Conservation (phyloP, 2,888 invertebrate genomes). For the Fabriciana adippe region DNA sequence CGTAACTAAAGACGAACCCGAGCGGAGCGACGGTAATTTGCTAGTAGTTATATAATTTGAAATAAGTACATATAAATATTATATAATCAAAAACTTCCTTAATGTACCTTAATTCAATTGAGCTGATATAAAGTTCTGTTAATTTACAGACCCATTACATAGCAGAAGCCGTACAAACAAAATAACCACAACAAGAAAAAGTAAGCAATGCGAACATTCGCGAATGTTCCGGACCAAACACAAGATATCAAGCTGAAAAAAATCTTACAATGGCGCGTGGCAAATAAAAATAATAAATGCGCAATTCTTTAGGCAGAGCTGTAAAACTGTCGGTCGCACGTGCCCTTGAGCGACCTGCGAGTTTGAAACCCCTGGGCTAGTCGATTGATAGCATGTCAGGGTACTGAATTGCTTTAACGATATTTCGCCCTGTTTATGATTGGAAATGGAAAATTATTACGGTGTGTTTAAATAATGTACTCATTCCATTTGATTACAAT, state of each 20-base stretch:
- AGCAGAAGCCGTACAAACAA: constrained; percentile 6
- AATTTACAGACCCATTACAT: not conserved
- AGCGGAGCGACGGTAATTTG: too few relatives aligned
- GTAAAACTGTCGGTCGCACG: constrained; percentile 76
- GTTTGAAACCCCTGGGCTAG: constrained; percentile 51
- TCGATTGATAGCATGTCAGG: constrained; percentile 54
- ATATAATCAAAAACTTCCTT: too few relatives aligned
- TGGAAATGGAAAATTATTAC: constrained; percentile 33
- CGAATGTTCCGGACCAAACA: constrained; percentile 10
- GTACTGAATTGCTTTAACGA: constrained; percentile 46
- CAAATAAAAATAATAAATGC: constrained; percentile 80
- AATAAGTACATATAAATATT: too few relatives aligned
- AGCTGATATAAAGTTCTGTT: not conserved
- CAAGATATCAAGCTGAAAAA: constrained; percentile 66
- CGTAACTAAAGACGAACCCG: too few relatives aligned
- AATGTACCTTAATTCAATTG: too few relatives aligned
- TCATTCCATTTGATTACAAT: constrained; percentile 2
- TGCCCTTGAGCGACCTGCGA: constrained; percentile 61
- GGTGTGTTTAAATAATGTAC: constrained; percentile 9
- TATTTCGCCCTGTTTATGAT: constrained; percentile 39
- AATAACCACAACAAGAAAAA: constrained; percentile 2
- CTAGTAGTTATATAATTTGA: not conserved
- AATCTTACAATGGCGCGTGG: constrained; percentile 62
- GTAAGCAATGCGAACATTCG: constrained; percentile 3
- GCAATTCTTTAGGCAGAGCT: constrained; percentile 75